phyloP scores from a whole-genome alignment of 2,888 invertebrate genomes.

The Lasioglossum morio region DNA sequence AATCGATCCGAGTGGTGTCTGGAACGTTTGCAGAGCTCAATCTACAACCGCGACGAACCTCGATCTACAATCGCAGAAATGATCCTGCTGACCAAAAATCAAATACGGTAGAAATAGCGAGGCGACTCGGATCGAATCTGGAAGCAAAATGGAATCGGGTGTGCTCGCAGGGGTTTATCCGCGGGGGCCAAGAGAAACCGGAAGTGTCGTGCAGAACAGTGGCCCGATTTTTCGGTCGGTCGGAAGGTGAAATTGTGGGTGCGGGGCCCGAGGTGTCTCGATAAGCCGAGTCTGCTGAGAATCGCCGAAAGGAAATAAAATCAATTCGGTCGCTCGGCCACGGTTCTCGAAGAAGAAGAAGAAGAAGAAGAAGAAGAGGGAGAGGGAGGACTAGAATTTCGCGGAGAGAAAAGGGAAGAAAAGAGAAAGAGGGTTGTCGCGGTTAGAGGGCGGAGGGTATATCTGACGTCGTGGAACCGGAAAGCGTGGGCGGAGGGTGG shows the following conservation, averaged over 20 bases:
- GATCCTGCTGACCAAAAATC: not conserved
- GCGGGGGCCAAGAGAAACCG: slow-evolving; percentile 11
- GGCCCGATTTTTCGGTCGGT: slow-evolving; percentile 47
- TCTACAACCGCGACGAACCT: not conserved
- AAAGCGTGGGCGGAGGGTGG: slow-evolving; percentile 19
- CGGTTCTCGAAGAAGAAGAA: not conserved
- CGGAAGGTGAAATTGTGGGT: slow-evolving; percentile 61
- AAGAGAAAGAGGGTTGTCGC: slow-evolving; percentile 4
- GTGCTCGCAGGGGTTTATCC: slow-evolving; percentile 12
- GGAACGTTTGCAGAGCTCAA: not conserved
- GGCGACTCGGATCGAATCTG: slow-evolving; percentile 8
- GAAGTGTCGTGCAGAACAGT: slow-evolving; percentile 55
- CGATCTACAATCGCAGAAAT: not conserved
- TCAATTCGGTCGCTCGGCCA: slow-evolving; percentile 62
- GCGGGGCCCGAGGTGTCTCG: slow-evolving; percentile 60
- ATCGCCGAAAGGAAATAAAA: slow-evolving; percentile 73
- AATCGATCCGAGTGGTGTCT: slow-evolving; percentile 14
- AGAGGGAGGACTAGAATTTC: not conserved
- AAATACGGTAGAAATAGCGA: not conserved
- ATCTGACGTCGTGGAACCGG: slow-evolving; percentile 18
- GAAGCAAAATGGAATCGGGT: slow-evolving; percentile 30
- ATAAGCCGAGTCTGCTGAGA: slow-evolving; percentile 64
- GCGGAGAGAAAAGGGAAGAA: not conserved
- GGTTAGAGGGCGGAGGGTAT: not conserved
- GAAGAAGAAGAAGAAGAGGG: not conserved